These are phyloP conservation scores for Irena cyanogastra DNA, from an alignment of 2,113 vertebrate species.

Conservation along the genomic window DNA sequence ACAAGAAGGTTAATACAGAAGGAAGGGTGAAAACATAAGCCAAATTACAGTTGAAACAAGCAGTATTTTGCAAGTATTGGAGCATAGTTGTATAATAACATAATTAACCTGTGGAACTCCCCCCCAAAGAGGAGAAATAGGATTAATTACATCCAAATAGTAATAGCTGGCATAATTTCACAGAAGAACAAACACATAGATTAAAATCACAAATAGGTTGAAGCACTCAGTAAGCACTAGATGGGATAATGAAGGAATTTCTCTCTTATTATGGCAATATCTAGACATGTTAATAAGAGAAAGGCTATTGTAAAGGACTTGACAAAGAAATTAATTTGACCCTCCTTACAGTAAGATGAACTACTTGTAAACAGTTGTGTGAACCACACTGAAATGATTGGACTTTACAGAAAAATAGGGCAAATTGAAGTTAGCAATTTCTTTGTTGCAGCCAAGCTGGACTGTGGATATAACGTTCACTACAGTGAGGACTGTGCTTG, in stretches of 20 bases:
- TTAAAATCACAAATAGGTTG: not conserved
- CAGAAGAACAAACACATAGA: not conserved
- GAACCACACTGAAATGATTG: not conserved
- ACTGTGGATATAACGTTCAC: not conserved
- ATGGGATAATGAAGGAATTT: not conserved
- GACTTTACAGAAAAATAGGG: not conserved
- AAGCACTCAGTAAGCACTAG: not conserved
- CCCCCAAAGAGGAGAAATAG: not conserved
- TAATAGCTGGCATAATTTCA: constrained; percentile 5
- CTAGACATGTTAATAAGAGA: not conserved
- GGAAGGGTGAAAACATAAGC: not conserved
- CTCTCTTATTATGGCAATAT: not conserved
- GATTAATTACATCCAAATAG: not conserved
- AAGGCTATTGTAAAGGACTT: not conserved
- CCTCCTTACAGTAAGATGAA: not conserved
- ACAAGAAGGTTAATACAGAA: not conserved
- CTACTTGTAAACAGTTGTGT: not conserved
- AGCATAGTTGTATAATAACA: not conserved
- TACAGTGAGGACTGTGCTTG: not conserved
- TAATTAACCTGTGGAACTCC: not conserved
- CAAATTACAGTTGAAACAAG: not conserved
- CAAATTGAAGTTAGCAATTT: not conserved
- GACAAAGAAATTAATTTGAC: not conserved
- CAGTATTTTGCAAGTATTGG: not conserved
- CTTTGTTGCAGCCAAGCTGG: not conserved